A percentile compares a stretch with the other conserved stretches of the same genome.
These are phyloP conservation scores for Drosophila acutilabella DNA, from an alignment of 2,888 invertebrate species.

Conservation along the genomic window DNA sequence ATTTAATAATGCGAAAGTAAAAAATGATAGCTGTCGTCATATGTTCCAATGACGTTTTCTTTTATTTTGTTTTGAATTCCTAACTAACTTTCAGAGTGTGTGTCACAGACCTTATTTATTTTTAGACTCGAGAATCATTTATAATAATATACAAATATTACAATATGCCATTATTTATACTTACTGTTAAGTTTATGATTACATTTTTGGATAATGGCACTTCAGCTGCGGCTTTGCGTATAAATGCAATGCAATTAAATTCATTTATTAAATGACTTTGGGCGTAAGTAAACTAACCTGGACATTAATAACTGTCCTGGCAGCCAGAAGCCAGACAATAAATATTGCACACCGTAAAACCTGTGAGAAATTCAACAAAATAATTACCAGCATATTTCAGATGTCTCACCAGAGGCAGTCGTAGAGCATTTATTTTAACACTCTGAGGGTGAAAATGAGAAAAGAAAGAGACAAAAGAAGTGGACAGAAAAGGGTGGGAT, in stretches of 20 bases:
- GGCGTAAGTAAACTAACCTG: constrained; percentile 55
- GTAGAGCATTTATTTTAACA: constrained; percentile 46
- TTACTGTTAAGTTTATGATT: neutral
- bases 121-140: neutral
- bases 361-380: constrained; percentile 77
- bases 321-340: constrained; percentile 57
- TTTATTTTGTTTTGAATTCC: neutral
- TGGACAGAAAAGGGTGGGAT: neutral
- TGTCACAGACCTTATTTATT: too few relatives aligned
- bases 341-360: constrained; percentile 65
- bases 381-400: constrained; percentile 81
- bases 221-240: constrained; percentile 5
- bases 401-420: constrained; percentile 54
- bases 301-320: constrained; percentile 66
- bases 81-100: too few relatives aligned
- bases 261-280: constrained; percentile 42
- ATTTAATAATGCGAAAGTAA: constrained; percentile 14
- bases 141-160: neutral
- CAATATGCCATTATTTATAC: constrained; percentile 5
- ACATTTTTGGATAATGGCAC: neutral
- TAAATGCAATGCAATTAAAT: constrained; percentile 39
- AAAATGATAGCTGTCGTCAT: constrained; percentile 10
- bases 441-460: neutral
- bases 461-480: neutral
- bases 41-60: constrained; percentile 8